Evolutionary conservation across 2,888 invertebrate species (phyloP).

Genomic region (Cheiracanthium punctorium): DNA sequence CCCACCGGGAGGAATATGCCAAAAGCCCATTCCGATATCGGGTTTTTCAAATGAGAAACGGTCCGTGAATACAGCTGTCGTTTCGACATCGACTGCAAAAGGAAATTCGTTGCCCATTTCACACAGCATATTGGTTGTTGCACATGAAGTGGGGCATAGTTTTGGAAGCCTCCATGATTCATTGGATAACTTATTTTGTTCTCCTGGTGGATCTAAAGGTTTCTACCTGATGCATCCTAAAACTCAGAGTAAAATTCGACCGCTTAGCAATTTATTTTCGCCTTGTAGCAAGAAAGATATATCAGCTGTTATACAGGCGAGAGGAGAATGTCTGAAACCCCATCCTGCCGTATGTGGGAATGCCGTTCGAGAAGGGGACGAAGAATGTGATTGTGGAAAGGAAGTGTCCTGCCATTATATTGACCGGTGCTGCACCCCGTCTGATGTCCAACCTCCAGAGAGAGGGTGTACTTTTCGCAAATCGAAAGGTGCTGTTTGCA

Average conservation of each 20-base stretch:
- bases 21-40: background rate
- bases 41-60: too few species aligned
- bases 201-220: slow-evolving; percentile 42
- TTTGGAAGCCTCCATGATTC: slow-evolving; percentile 68
- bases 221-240: slow-evolving; percentile 59
- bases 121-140: slow-evolving; percentile 41
- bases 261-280: slow-evolving; percentile 58
- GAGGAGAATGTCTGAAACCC: slow-evolving; percentile 34
- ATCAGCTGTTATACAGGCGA: background rate
- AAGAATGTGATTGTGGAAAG: slow-evolving; percentile 69
- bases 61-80: slow-evolving; percentile 47
- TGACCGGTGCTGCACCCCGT: slow-evolving; percentile 75
- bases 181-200: slow-evolving; percentile 22
- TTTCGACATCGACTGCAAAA: background rate
- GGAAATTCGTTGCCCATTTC: slow-evolving; percentile 27
- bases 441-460: slow-evolving; percentile 33
- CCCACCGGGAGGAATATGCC: slow-evolving; percentile 60
- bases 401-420: slow-evolving; percentile 79
- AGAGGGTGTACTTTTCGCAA: slow-evolving; percentile 45
- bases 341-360: slow-evolving; percentile 39
- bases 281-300: slow-evolving; percentile 53
- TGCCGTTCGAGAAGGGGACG: slow-evolving; percentile 54
- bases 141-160: slow-evolving; percentile 67
- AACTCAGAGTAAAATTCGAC: background rate
- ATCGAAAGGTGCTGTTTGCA: slow-evolving; percentile 26